Evolutionary conservation across 1,140 invertebrate species (phyloP), one percentile per base, ranked within the genome.

Genomic region (Trinorchestia longiramus): DNA sequence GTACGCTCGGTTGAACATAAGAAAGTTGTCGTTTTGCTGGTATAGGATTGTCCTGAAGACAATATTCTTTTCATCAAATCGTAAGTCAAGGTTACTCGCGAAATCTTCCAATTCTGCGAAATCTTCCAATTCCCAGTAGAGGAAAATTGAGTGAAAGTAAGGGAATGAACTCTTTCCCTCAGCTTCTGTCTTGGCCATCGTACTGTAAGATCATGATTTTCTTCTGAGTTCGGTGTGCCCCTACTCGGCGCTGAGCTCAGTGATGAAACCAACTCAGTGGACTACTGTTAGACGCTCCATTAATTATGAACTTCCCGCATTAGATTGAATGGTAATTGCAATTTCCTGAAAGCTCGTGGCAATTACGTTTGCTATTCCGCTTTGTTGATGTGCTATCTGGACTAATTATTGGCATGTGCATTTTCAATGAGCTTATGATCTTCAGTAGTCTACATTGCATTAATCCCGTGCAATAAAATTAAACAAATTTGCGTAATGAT

Each of bases 311-410:
- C 88, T 90, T 90, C 88, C 88, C 41, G 88, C 88, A 90, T 90
- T 90, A 90, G 88, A 90, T 90, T 90, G 88, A 90, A 90, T 90
- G 88, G 88, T 90, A 43, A 90, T 90, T 90, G 88, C 88, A 41
- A 90, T 90, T 90, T 90, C 88, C 88, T 42, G 88, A 90, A 90
- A 42, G 43, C 88, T 3, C 88, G 88, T 42, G 88, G 88, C 88
- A 90, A 90, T 90, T 90, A 90, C 88, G 88, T 43, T 42, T 11
- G 88, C 88, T 28, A 90, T 90, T 90, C n/a, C 43, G 88, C 88
- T 41, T 90, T 90, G 88, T 43, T 90, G 88, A 90, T 90, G 88
- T 42, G 43, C 43, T 43, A 36, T 43, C 88, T 42, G 43, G 15
- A 90, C n/a, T 90, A 90, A 90, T 90, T 19, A 90, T 90, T 41